Percentiles rank a stretch among this genome's conserved stretches.
Evolutionary conservation across 2,113 vertebrate species (phyloP).

Genomic region (Cisticola juncidis): DNA sequence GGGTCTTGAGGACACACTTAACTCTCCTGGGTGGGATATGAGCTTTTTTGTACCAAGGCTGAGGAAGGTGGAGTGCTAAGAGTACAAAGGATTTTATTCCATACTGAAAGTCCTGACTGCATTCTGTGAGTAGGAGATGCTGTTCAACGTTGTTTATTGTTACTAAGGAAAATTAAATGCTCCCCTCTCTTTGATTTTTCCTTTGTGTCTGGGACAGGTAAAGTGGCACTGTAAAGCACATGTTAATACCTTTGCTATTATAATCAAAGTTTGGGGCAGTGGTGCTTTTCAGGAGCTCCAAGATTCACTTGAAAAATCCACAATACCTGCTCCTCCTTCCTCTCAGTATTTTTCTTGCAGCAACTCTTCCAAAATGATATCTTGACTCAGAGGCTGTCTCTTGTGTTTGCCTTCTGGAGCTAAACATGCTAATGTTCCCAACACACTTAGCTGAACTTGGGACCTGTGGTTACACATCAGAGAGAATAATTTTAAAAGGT

Average conservation of each 20-base stretch:
- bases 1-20: not conserved
- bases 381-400: not conserved
- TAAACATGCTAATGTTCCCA: conserved; percentile 3
- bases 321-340: not conserved
- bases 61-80: not conserved
- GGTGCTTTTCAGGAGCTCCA: not conserved
- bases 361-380: not conserved
- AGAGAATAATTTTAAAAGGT: not conserved
- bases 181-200: not conserved
- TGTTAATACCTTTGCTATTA: not conserved
- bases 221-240: not conserved
- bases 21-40: not conserved
- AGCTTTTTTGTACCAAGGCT: not conserved
- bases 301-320: not conserved
- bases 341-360: not conserved
- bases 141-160: not conserved
- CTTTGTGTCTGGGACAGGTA: not conserved
- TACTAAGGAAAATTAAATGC: not conserved
- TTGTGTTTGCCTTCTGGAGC: not conserved
- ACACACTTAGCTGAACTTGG: not conserved
- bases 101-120: not conserved
- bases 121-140: not conserved
- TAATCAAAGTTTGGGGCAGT: not conserved
- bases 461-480: not conserved
- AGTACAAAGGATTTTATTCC: not conserved